These are phyloP conservation scores for Philereme transversata DNA, from an alignment of 2,888 invertebrate genomes.

Conservation along the genomic window DNA sequence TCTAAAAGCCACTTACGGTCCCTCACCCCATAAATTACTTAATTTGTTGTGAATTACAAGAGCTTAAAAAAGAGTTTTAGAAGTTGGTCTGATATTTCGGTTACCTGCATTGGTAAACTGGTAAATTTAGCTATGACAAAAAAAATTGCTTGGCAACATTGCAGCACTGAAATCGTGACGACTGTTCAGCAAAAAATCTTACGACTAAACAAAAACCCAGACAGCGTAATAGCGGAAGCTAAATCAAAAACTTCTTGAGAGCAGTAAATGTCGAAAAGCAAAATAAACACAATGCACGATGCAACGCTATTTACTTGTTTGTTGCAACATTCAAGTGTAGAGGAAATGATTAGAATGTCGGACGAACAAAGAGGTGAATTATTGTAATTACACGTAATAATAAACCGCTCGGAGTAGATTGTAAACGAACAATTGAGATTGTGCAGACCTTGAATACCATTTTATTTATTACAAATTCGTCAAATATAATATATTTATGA, in stretches of 20 bases:
- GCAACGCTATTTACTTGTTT: background rate
- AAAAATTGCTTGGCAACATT: constrained; percentile 25
- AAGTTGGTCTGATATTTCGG: too few species aligned
- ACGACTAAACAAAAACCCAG: constrained; percentile 33
- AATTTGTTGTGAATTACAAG: too few species aligned
- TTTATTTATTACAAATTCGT: constrained; percentile 23
- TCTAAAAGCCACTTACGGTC: too few species aligned
- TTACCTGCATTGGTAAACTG: too few species aligned
- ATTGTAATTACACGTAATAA: constrained; percentile 56
- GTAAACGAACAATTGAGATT: constrained; percentile 54
- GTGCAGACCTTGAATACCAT: constrained; percentile 47
- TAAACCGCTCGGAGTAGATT: constrained; percentile 50
- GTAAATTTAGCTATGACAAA: too few species aligned
- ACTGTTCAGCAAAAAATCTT: constrained; percentile 5
- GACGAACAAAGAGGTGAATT: constrained; percentile 59
- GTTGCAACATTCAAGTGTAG: constrained; percentile 23
- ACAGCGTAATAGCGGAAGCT: constrained; percentile 6
- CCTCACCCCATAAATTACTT: too few species aligned
- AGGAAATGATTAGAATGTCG: constrained; percentile 48
- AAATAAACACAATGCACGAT: constrained; percentile 1
- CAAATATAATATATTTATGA: constrained; percentile 16
- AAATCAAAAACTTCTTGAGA: constrained; percentile 39
- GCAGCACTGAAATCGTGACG: constrained; percentile 21
- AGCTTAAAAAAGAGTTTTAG: too few species aligned
- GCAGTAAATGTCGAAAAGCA: constrained; percentile 50